These are phyloP conservation scores for Napeogenes sylphis DNA, from an alignment of 2,888 invertebrate genomes.

Conservation along the genomic window DNA sequence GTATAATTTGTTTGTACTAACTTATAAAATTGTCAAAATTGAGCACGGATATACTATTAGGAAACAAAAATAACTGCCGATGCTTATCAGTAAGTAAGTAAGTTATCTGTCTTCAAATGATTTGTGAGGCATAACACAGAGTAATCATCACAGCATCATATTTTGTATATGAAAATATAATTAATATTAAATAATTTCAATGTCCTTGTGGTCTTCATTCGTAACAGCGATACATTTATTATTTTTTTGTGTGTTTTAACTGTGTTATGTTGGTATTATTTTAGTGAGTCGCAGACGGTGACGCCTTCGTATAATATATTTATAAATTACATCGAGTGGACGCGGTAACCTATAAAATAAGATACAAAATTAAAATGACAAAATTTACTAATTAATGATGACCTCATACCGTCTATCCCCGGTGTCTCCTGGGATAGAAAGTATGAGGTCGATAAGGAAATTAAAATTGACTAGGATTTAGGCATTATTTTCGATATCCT, in stretches of 20 bases:
- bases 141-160: slow-evolving; percentile 46
- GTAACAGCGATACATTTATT: slow-evolving; percentile 70
- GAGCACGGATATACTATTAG: slow-evolving; percentile 76
- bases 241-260: slow-evolving; percentile 53
- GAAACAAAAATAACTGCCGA: slow-evolving; percentile 67
- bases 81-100: slow-evolving; percentile 58
- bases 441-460: slow-evolving; percentile 35
- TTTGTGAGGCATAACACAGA: slow-evolving; percentile 34
- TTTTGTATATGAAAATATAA: slow-evolving; percentile 61
- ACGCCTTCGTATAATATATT: slow-evolving; percentile 68
- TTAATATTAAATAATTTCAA: slow-evolving; percentile 57
- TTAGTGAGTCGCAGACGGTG: slow-evolving; percentile 60
- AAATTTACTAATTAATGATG: slow-evolving; percentile 50
- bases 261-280: slow-evolving; percentile 47
- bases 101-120: slow-evolving; percentile 50
- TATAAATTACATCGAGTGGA: slow-evolving; percentile 73
- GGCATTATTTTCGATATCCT: slow-evolving; percentile 76
- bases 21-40: slow-evolving; percentile 59
- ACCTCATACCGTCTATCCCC: slow-evolving; percentile 36
- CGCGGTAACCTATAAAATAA: slow-evolving; percentile 73
- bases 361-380: slow-evolving; percentile 63
- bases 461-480: slow-evolving; percentile 71
- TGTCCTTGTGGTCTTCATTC: slow-evolving; percentile 77
- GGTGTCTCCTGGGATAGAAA: slow-evolving; percentile 11
- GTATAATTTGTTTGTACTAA: slow-evolving; percentile 66